Conservation (phyloP, 2,113 vertebrate species). For the Rhinoderma darwinii region DNA sequence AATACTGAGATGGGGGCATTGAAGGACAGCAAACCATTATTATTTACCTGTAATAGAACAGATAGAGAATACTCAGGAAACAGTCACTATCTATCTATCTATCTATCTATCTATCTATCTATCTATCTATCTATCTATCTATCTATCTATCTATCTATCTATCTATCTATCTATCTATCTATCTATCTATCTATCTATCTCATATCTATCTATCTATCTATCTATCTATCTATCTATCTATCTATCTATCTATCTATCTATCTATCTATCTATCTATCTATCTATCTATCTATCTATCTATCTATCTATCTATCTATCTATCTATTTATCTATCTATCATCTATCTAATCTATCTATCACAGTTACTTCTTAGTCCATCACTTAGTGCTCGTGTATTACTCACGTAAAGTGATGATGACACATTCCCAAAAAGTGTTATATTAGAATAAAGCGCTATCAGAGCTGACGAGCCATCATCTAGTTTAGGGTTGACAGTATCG, state of each 20-base stretch:
- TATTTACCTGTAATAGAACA: slow-evolving; percentile 67
- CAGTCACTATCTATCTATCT: background rate
- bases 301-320: too few species aligned
- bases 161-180: too few species aligned
- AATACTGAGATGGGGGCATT: accelerated
- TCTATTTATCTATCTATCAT: too few species aligned
- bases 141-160: background rate
- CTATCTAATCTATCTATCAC: too few species aligned
- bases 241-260: background rate
- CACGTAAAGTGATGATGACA: background rate
- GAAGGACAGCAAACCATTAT: slow-evolving; percentile 74
- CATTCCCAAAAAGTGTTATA: slow-evolving; percentile 4
- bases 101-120: background rate
- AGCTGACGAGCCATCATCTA: background rate
- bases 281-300: background rate
- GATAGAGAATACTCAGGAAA: background rate
- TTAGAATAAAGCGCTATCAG: background rate
- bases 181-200: too few species aligned
- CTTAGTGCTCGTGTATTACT: background rate
- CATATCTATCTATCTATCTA: background rate
- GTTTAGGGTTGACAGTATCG: background rate
- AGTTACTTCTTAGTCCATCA: background rate
- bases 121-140: background rate
- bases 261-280: background rate
- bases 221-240: background rate